A percentile compares a stretch with the other conserved stretches of the same genome.
phyloP scores from a whole-genome alignment of 2,797 vertebrate species.

The Lepus oiostolus region DNA sequence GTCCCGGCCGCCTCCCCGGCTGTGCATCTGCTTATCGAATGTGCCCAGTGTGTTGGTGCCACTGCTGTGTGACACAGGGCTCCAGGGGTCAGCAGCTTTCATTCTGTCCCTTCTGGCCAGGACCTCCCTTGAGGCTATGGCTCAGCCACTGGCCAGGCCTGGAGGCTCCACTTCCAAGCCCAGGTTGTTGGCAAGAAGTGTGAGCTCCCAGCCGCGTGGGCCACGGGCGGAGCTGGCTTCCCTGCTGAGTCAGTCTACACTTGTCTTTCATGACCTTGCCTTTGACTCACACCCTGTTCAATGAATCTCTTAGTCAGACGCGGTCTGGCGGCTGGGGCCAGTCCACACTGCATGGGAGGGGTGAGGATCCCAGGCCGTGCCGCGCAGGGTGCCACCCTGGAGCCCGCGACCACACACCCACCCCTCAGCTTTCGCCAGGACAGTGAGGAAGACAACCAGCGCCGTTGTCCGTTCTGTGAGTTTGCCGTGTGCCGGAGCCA shows the following conservation, averaged over 20 bases:
- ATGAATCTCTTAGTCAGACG: not conserved
- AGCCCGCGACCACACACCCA: fast-evolving
- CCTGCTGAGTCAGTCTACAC: not conserved
- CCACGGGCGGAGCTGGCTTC: not conserved
- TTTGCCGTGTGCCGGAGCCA: not conserved
- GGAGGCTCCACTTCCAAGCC: not conserved
- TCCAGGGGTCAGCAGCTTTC: not conserved
- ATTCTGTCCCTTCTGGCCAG: not conserved
- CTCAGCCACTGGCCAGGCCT: not conserved
- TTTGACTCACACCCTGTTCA: not conserved
- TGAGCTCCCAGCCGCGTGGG: fast-evolving
- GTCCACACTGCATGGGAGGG: fast-evolving
- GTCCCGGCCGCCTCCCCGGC: too few species aligned
- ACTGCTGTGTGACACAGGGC: not conserved
- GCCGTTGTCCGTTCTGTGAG: not conserved
- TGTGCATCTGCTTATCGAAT: not conserved
- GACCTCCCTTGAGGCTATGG: not conserved
- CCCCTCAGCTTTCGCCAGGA: not conserved
- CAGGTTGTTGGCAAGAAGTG: not conserved
- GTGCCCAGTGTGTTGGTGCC: too few species aligned
- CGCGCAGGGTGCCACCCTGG: not conserved
- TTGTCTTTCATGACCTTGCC: not conserved
- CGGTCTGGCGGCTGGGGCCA: not conserved
- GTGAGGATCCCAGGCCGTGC: fast-evolving
- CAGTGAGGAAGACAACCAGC: not conserved